Conservation (phyloP, 37 sponge, comb jelly and placozoan genomes). For the Aplysina aerophoba region DNA sequence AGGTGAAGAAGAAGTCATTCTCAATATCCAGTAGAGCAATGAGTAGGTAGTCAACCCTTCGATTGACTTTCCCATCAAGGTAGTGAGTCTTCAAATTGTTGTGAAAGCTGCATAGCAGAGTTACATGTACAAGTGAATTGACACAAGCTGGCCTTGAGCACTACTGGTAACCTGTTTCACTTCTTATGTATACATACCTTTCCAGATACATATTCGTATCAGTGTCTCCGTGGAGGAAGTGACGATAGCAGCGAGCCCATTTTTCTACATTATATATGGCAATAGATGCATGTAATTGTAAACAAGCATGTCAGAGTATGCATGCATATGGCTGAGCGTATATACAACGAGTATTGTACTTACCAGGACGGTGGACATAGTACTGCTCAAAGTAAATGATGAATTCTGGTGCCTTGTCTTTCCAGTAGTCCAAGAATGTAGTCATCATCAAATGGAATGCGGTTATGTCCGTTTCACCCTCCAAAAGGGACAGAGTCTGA, state of each 20-base stretch:
- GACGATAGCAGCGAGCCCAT: conserved; percentile 36
- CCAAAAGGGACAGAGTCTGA: conserved; percentile 20
- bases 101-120: too few relatives aligned
- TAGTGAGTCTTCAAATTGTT: conserved; percentile 31
- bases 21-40: conserved; percentile 41
- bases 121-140: too few relatives aligned
- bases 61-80: conserved; percentile 45
- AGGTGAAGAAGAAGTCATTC: conserved; percentile 39
- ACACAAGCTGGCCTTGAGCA: too few relatives aligned
- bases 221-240: conserved; percentile 37
- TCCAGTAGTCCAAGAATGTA: conserved; percentile 5
- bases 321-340: too few relatives aligned
- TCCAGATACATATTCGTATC: conserved; percentile 51
- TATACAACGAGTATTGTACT: too few relatives aligned
- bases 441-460: not conserved
- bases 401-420: conserved; percentile 11
- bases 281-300: too few relatives aligned
- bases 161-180: too few relatives aligned
- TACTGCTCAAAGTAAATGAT: not conserved
- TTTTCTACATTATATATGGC: conserved; percentile 6
- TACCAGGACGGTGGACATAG: conserved; percentile 24
- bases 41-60: conserved; percentile 43
- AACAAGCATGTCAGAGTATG: too few relatives aligned
- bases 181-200: too few relatives aligned
- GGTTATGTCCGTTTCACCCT: too few relatives aligned